Base-by-base conservation (phyloP, 2,113 vertebrate species). In the Urocynchramus pylzowi region DNA sequence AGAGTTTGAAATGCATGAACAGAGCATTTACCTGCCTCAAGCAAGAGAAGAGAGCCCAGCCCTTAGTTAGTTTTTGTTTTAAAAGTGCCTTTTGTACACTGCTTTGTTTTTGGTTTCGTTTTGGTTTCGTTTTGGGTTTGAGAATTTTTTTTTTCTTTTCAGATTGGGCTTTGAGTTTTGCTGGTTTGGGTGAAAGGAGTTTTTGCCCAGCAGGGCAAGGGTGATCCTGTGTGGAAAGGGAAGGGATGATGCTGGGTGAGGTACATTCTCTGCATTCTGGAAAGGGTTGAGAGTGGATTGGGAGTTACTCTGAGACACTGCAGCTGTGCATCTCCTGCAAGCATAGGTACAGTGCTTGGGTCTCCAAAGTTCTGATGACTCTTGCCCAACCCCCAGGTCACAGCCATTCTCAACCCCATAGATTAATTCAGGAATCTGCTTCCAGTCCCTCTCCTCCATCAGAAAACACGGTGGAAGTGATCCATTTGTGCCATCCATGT, bases 371-470 rank as follows among this genome's bases (percentile, higher is more conserved):
- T 76, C 87, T 91, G 77, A n/a, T 65, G 74, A 30, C 50, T 42
- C 4, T 19, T 75, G 16, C 59, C 84, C 69, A 60, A 45, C 20
- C 23, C 20, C 13, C 17, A 47, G 39, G 44, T 28, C 0, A 0
- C 7, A 76, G 49, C 41, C 80, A 49, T 92, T 86, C 84, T 87
- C n/a, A 89, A 35, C 3, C 16, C 31, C 35, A n/a, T 16, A 56
- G 31, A 41, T 35, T 30, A 42, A 22, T 69, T 61, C 73, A 73
- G 57, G 26, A n/a, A 79, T 33, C 44, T 76, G 37, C 35, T 86
- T 63, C 27, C 37, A n/a, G 37, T 27, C 30, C 33, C 23, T 71
- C n/a, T 78, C 33, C 22, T 10, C 35, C 39, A 45, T 35, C 50
- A 53, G 45, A 81, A 94, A 80, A 85, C 42, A n/a, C 0, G 12